Percentiles rank a stretch among this genome's conserved stretches.
These are phyloP conservation scores for Crenichthys baileyi DNA, from an alignment of 2,797 vertebrate genomes.

Conservation along the genomic window DNA sequence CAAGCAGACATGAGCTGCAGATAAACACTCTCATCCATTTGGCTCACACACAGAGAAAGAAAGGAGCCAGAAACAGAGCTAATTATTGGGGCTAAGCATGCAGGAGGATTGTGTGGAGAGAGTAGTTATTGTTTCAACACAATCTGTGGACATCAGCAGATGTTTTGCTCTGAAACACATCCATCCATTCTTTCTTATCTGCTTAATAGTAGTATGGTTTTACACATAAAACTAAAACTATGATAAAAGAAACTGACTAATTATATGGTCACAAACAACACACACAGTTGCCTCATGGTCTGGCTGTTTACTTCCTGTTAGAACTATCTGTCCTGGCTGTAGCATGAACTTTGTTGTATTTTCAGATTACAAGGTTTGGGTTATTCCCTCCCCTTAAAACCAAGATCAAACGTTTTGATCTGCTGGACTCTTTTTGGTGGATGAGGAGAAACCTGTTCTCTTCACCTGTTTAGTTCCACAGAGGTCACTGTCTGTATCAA, in stretches of 20 bases:
- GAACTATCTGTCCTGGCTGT: not conserved
- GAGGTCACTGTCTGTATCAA: not conserved
- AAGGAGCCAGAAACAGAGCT: not conserved
- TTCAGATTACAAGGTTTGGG: not conserved
- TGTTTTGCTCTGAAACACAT: not conserved
- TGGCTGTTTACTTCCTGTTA: not conserved
- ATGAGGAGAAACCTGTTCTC: too few relatives aligned
- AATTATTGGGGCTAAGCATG: not conserved
- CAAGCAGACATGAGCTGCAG: not conserved
- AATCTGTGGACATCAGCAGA: not conserved
- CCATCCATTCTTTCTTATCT: not conserved
- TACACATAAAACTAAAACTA: not conserved
- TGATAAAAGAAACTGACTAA: not conserved
- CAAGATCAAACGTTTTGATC: not conserved
- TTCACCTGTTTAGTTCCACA: not conserved
- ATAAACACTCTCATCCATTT: not conserved
- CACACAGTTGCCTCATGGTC: not conserved
- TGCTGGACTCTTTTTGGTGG: not conserved
- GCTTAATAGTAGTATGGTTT: not conserved
- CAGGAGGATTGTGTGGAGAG: not conserved
- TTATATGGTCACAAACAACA: not conserved
- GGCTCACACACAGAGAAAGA: not conserved
- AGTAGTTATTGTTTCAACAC: not conserved
- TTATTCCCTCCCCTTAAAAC: not conserved
- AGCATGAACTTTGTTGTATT: not conserved